Evolutionary conservation across 1,140 invertebrate species (phyloP).

Genomic region (Leptinotarsa texana): DNA sequence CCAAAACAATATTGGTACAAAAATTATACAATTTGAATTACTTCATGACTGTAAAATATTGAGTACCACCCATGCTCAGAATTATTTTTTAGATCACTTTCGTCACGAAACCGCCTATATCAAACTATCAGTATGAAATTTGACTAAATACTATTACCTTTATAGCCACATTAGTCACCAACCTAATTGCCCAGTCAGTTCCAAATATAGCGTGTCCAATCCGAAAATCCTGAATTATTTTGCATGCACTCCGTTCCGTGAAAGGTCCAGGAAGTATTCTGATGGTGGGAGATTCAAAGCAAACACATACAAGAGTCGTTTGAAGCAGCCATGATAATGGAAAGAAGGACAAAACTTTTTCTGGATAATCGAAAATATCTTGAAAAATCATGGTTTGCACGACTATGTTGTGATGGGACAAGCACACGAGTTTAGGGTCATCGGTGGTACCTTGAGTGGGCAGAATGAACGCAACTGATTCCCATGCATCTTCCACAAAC

Average conservation of each 20-base stretch:
- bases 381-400: slow-evolving; percentile 34
- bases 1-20: too few species aligned
- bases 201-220: slow-evolving; percentile 41
- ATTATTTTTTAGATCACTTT: too few species aligned
- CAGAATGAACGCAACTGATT: slow-evolving; percentile 41
- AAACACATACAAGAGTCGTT: slow-evolving; percentile 37
- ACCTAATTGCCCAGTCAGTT: slow-evolving; percentile 34
- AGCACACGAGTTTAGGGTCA: slow-evolving; percentile 40
- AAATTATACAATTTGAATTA: too few species aligned
- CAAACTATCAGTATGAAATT: too few species aligned
- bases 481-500: slow-evolving; percentile 33
- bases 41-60: too few species aligned
- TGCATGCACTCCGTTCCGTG: slow-evolving; percentile 41
- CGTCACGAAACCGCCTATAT: too few species aligned
- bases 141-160: slow-evolving; percentile 19
- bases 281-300: slow-evolving; percentile 33
- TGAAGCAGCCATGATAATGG: slow-evolving; percentile 43
- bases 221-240: slow-evolving; percentile 44
- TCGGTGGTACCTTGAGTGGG: slow-evolving; percentile 40
- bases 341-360: slow-evolving; percentile 44
- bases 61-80: too few species aligned
- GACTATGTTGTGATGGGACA: slow-evolving; percentile 42
- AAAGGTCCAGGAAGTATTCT: slow-evolving; percentile 39
- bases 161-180: slow-evolving; percentile 38
- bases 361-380: slow-evolving; percentile 29